These are phyloP conservation scores for Hyppa rectilinea DNA, from an alignment of 2,888 invertebrate species.

Conservation along the genomic window DNA sequence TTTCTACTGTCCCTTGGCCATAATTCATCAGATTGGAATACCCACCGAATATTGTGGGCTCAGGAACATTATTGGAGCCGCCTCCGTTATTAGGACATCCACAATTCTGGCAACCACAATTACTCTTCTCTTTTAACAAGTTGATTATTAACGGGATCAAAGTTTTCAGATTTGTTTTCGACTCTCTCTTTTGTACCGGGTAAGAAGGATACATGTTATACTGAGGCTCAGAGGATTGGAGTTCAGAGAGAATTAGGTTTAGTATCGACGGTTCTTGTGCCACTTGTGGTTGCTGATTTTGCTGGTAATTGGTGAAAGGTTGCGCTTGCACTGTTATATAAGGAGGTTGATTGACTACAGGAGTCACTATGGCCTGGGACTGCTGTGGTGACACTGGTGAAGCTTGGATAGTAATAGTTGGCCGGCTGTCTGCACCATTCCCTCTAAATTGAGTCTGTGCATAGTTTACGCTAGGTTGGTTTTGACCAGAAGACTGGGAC, in stretches of 20 bases:
- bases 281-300: conserved; percentile 53
- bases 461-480: conserved; percentile 37
- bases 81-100: conserved; percentile 63
- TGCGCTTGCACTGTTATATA: conserved; percentile 69
- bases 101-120: conserved; percentile 73
- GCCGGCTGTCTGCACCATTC: conserved; percentile 30
- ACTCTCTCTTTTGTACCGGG: conserved; percentile 59
- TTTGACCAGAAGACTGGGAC: conserved; percentile 50
- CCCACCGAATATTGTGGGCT: conserved; percentile 68
- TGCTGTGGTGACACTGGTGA: conserved; percentile 35
- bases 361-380: conserved; percentile 52
- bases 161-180: conserved; percentile 77
- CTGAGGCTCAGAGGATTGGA: conserved; percentile 53
- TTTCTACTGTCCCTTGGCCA: conserved; percentile 48
- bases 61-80: conserved; percentile 50
- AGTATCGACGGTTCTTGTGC: conserved; percentile 64
- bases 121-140: conserved; percentile 79
- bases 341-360: conserved; percentile 59
- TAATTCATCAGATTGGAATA: conserved; percentile 76
- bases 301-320: conserved; percentile 45
- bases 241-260: conserved; percentile 68
- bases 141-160: conserved; percentile 83
- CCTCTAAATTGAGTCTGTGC: conserved; percentile 42
- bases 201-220: conserved; percentile 55
- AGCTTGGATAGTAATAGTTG: conserved; percentile 26